phyloP scores from a whole-genome alignment of 2,113 vertebrate genomes.

The Eonycteris spelaea region DNA sequence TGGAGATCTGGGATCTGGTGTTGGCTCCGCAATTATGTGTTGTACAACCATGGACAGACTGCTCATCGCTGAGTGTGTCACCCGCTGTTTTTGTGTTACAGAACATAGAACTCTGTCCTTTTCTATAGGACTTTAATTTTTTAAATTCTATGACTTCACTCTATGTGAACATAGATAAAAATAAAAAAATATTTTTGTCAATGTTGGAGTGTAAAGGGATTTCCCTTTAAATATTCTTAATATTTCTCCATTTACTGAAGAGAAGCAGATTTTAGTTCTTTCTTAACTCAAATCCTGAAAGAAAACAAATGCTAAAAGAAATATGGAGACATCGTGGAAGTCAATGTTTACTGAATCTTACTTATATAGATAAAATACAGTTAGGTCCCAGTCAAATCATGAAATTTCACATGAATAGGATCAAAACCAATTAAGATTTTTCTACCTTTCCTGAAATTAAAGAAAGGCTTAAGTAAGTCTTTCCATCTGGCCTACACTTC shows the following conservation, averaged over 20 bases:
- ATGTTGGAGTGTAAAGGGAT: neutral
- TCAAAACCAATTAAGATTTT: neutral
- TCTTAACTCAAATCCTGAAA: neutral
- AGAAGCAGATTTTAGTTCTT: neutral
- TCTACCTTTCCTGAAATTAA: neutral
- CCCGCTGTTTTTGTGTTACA: neutral
- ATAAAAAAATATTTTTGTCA: neutral
- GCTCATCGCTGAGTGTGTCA: neutral
- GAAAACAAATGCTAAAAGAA: slow-evolving; percentile 2
- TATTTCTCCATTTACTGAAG: neutral
- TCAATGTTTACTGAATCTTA: neutral
- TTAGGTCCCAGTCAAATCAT: neutral
- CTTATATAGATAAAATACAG: neutral
- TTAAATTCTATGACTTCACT: neutral
- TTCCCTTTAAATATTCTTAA: neutral
- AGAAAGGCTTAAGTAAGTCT: neutral
- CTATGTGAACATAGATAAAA: neutral
- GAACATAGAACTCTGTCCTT: neutral
- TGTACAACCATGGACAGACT: neutral
- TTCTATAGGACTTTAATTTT: neutral
- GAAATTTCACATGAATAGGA: neutral
- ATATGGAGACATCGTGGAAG: neutral
- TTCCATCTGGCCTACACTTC: neutral
- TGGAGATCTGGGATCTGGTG: neutral
- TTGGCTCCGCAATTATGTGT: neutral